Conservation (phyloP, 2,888 invertebrate species). For the Bellardia pandia region DNA sequence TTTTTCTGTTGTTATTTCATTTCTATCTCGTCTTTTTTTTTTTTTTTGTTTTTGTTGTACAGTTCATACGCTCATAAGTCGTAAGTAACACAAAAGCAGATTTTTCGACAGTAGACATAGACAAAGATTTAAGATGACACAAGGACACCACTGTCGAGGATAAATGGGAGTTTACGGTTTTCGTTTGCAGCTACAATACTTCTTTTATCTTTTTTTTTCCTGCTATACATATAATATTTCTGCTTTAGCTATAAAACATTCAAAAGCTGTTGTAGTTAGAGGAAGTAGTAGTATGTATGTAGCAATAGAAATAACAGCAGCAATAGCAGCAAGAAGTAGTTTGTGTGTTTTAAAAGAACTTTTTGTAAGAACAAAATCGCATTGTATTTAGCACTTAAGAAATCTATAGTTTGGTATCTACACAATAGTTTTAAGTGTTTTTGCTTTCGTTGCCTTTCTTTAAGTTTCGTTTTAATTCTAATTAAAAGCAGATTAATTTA, state of each 20-base stretch:
- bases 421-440: slow-evolving; percentile 22
- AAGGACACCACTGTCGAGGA: slow-evolving; percentile 73
- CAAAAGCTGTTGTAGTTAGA: slow-evolving; percentile 57
- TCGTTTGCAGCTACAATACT: slow-evolving; percentile 67
- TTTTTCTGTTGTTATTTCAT: slow-evolving; percentile 15
- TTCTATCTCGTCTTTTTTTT: neutral
- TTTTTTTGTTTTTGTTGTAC: slow-evolving; percentile 5
- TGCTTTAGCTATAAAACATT: slow-evolving; percentile 59
- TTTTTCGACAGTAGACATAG: slow-evolving; percentile 73
- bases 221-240: slow-evolving; percentile 31
- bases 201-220: slow-evolving; percentile 6
- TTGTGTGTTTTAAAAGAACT: slow-evolving; percentile 32
- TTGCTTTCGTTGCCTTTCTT: neutral
- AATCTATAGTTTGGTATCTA: slow-evolving; percentile 13
- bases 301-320: neutral
- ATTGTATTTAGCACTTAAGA: slow-evolving; percentile 26
- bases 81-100: slow-evolving; percentile 73
- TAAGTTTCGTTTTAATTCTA: slow-evolving; percentile 10
- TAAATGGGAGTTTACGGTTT: slow-evolving; percentile 73
- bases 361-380: neutral
- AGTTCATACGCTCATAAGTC: slow-evolving; percentile 69
- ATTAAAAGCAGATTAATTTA: slow-evolving; percentile 42
- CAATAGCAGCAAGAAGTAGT: neutral
- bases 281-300: slow-evolving; percentile 5
- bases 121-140: slow-evolving; percentile 76